Evolutionary conservation across 2,888 invertebrate genomes (phyloP).

Genomic region (Orthonevra nobilis): DNA sequence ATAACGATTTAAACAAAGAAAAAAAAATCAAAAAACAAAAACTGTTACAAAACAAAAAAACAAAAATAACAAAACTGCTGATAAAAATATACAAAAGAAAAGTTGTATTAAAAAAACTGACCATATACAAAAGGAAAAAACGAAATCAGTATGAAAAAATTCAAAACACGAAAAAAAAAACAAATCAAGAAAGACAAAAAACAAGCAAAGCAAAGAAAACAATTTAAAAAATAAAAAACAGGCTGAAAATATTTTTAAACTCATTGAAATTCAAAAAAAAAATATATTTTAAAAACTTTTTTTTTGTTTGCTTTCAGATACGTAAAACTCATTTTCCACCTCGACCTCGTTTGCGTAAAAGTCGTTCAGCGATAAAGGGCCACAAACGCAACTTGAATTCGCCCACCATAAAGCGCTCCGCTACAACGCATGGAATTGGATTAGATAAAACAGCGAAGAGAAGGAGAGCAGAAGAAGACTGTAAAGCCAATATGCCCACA

Average conservation of each 20-base stretch:
- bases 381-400: background rate
- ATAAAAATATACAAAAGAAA: too few relatives aligned
- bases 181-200: slow-evolving; percentile 2
- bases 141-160: background rate
- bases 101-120: too few relatives aligned
- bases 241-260: too few relatives aligned
- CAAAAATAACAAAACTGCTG: too few relatives aligned
- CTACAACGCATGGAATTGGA: slow-evolving; percentile 17
- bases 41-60: too few relatives aligned
- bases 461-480: background rate
- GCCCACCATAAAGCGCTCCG: slow-evolving; percentile 6
- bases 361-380: slow-evolving; percentile 40
- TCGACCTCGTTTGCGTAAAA: slow-evolving; percentile 81
- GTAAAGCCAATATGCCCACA: slow-evolving; percentile 18
- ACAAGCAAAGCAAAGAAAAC: background rate
- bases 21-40: too few relatives aligned
- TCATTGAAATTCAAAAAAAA: background rate
- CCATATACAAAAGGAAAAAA: slow-evolving; percentile 23
- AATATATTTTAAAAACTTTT: slow-evolving; percentile 2
- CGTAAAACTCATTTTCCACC: slow-evolving; percentile 86
- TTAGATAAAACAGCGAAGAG: slow-evolving; percentile 1
- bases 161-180: slow-evolving; percentile 2
- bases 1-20: too few relatives aligned
- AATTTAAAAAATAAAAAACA: too few relatives aligned
- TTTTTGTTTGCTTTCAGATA: slow-evolving; percentile 80